Evolutionary conservation across 2,888 invertebrate species (phyloP).

Genomic region (Lasiommata megera): DNA sequence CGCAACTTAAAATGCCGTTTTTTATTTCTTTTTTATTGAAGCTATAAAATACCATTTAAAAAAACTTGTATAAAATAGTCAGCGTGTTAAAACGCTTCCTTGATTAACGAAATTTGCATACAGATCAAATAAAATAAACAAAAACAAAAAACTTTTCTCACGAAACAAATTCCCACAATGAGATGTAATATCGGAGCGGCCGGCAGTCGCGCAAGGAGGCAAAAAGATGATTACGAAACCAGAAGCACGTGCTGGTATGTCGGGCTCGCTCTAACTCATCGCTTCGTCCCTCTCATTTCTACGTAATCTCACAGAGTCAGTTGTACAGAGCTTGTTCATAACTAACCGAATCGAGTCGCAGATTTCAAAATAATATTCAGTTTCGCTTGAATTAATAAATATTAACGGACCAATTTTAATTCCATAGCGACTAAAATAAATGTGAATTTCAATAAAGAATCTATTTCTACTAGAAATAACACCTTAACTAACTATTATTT

Average conservation of each 20-base stretch:
- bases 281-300: slow-evolving; percentile 35
- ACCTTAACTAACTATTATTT: too few relatives aligned
- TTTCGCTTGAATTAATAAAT: neutral
- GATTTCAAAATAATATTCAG: neutral
- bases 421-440: too few relatives aligned
- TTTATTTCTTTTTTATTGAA: too few relatives aligned
- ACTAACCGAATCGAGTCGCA: neutral
- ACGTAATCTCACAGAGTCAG: slow-evolving; percentile 38
- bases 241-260: slow-evolving; percentile 65
- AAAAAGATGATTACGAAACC: slow-evolving; percentile 61
- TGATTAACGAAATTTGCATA: slow-evolving; percentile 27
- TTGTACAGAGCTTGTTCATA: neutral
- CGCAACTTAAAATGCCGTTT: too few relatives aligned
- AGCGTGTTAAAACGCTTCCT: slow-evolving; percentile 4
- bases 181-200: slow-evolving; percentile 66
- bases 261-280: slow-evolving; percentile 46
- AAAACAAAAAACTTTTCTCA: slow-evolving; percentile 46
- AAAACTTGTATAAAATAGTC: neutral
- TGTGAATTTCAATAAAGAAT: too few relatives aligned
- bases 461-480: too few relatives aligned
- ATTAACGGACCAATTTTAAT: too few relatives aligned
- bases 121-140: slow-evolving; percentile 15
- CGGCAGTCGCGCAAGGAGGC: slow-evolving; percentile 65
- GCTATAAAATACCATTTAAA: too few relatives aligned
- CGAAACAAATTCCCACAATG: slow-evolving; percentile 69